Conservation (phyloP, 35 echinoderm and acorn worm genomes). For the Apostichopus japonicus region DNA sequence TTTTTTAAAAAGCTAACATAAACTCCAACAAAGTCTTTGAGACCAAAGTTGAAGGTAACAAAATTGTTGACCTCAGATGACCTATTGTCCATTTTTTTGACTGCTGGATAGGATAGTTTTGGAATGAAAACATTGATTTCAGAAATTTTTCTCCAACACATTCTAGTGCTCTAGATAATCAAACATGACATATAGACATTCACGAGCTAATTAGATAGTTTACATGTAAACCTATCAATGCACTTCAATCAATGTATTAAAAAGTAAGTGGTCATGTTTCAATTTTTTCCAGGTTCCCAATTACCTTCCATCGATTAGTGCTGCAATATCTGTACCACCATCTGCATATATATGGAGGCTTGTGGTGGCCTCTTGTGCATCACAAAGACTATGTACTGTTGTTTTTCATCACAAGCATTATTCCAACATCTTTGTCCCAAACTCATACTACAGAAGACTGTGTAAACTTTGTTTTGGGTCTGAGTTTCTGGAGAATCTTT, state of each 20-base stretch:
- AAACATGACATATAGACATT: no score
- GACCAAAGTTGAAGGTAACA: no score
- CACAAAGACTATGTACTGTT: constrained; percentile 47
- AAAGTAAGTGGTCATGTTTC: neutral
- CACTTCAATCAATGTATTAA: no score
- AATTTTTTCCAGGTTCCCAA: constrained; percentile 63
- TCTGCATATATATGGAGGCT: constrained; percentile 74
- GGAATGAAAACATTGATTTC: no score
- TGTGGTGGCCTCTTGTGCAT: constrained; percentile 38
- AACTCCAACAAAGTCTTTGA: no score
- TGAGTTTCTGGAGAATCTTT: constrained; percentile 69
- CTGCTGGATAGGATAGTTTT: neutral
- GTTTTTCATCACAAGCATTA: constrained; percentile 62
- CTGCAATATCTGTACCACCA: constrained; percentile 64
- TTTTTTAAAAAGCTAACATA: no score
- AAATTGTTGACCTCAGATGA: no score
- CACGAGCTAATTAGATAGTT: neutral
- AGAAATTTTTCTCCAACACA: no score
- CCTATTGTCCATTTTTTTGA: neutral
- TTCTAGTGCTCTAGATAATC: no score
- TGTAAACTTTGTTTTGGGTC: constrained; percentile 55
- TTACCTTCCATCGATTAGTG: constrained; percentile 78
- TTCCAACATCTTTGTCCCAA: neutral
- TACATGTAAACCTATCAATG: no score
- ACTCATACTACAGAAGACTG: neutral